phyloP scores from a whole-genome alignment of 2,113 vertebrate genomes.

The Sylvia atricapilla region DNA sequence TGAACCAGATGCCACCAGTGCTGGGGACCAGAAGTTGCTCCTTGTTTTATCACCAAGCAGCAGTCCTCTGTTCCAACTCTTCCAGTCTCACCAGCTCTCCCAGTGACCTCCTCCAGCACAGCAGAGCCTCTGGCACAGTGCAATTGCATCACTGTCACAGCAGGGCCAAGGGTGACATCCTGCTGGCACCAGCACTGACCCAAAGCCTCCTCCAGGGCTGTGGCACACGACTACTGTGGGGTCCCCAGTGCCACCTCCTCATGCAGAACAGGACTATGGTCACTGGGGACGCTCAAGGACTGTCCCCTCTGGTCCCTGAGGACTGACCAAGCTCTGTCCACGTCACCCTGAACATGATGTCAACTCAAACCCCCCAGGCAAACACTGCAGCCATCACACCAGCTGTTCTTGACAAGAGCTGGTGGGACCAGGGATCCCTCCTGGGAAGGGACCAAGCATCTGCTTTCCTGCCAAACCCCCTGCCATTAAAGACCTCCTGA shows the following conservation, averaged over 20 bases:
- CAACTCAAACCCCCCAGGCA: background rate
- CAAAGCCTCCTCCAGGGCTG: background rate
- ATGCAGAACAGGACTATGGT: background rate
- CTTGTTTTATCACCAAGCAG: background rate
- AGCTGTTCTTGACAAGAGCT: fast-evolving
- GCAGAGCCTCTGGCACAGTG: background rate
- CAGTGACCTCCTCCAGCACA: background rate
- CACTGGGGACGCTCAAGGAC: background rate
- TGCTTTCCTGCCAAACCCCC: background rate
- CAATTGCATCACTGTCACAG: background rate
- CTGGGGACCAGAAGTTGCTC: background rate
- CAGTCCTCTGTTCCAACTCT: background rate
- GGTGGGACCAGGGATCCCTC: background rate
- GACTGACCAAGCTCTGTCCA: background rate
- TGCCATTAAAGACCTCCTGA: background rate
- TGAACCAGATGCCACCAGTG: fast-evolving
- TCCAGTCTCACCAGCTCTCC: background rate
- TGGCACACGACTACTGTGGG: fast-evolving
- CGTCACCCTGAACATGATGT: fast-evolving
- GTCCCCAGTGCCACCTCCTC: background rate
- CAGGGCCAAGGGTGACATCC: background rate
- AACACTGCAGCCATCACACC: fast-evolving
- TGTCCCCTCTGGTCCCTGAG: background rate
- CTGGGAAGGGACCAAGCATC: background rate
- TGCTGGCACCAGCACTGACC: background rate